Conservation (phyloP, 2,113 vertebrate genomes). For the Nipponia nippon region DNA sequence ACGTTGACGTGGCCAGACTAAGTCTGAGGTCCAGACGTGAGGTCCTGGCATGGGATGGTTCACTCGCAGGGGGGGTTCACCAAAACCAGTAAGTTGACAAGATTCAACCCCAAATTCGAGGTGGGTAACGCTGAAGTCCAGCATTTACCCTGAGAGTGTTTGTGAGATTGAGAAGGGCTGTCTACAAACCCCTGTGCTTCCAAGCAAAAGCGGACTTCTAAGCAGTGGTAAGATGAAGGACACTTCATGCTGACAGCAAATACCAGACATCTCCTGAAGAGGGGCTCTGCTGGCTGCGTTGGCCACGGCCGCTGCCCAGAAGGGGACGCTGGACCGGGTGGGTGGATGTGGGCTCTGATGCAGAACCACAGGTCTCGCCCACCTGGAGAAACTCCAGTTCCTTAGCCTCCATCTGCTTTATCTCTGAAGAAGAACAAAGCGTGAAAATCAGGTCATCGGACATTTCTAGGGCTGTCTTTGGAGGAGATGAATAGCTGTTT, state of each 20-base stretch:
- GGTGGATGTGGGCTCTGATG: not conserved
- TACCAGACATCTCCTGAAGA: not conserved
- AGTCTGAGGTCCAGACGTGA: not conserved
- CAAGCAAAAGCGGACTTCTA: not conserved
- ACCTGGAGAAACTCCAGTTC: not conserved
- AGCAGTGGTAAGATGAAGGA: not conserved
- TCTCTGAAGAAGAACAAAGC: not conserved
- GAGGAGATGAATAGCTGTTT: not conserved
- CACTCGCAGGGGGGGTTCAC: no score
- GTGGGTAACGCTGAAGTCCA: fast-evolving
- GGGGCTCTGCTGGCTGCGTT: fast-evolving
- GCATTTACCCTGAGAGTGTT: not conserved
- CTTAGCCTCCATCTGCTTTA: not conserved
- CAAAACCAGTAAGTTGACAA: not conserved
- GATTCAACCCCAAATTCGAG: not conserved
- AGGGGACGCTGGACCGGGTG: fast-evolving
- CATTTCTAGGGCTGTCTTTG: not conserved
- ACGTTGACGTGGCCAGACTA: fast-evolving
- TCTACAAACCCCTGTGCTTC: not conserved
- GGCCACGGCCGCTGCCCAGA: fast-evolving
- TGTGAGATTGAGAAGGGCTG: not conserved
- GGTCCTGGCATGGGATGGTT: not conserved
- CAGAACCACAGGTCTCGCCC: not conserved
- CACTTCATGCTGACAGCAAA: not conserved
- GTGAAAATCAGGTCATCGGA: not conserved